Evolutionary conservation across 2,113 vertebrate genomes (phyloP).

Genomic region (Crotalus tigris): DNA sequence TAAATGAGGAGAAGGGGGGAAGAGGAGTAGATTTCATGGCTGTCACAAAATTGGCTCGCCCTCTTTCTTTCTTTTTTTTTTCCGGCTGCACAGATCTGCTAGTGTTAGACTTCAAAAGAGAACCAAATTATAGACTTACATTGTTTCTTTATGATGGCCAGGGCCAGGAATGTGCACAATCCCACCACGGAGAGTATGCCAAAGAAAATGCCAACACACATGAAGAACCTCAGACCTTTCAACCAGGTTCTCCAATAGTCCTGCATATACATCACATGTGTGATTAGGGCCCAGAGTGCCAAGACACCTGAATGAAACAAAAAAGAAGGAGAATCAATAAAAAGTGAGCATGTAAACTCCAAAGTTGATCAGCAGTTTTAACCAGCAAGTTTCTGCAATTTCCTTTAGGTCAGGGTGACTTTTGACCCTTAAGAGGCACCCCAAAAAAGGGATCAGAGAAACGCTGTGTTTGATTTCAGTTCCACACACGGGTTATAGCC

Average conservation of each 20-base stretch:
- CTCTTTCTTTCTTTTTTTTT: not conserved
- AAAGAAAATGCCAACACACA: slow-evolving; percentile 81
- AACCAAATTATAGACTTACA: slow-evolving; percentile 69
- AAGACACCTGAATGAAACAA: slow-evolving; percentile 80
- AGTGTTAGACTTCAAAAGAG: not conserved
- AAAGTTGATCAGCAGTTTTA: not conserved
- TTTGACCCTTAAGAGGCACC: not conserved
- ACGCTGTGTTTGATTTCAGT: not conserved
- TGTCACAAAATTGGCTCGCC: not conserved
- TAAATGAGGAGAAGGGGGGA: not conserved
- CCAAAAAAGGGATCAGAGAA: not conserved
- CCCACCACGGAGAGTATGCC: slow-evolving; percentile 75
- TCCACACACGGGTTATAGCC: not conserved
- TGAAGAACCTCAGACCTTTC: slow-evolving; percentile 90
- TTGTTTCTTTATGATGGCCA: slow-evolving; percentile 81
- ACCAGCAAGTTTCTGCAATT: not conserved
- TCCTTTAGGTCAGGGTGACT: not conserved
- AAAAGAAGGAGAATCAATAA: slow-evolving; percentile 35
- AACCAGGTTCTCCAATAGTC: slow-evolving; percentile 97
- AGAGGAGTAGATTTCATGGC: not conserved
- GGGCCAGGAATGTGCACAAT: slow-evolving; percentile 80
- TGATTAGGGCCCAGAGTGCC: slow-evolving; percentile 91
- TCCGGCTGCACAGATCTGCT: not conserved
- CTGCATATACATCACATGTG: slow-evolving; percentile 94
- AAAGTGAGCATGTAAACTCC: not conserved